Percentiles rank a stretch among this genome's conserved stretches.
Evolutionary conservation across 2,888 invertebrate genomes (phyloP).

Genomic region (Papilio elwesi): DNA sequence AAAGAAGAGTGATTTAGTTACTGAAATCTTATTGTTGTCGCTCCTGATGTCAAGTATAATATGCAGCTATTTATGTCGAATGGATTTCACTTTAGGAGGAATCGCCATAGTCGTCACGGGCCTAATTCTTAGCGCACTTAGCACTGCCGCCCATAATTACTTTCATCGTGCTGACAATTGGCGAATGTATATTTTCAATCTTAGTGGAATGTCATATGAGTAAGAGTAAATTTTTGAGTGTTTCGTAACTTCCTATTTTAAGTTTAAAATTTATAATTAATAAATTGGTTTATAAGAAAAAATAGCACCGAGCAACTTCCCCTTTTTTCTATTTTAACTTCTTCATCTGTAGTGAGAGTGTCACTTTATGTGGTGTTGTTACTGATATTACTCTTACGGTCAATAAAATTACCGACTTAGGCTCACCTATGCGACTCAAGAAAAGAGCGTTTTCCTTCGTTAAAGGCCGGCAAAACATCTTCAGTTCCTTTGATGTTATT

Average conservation of each 20-base stretch:
- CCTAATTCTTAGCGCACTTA: constrained; percentile 64
- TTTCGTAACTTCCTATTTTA: too few species aligned
- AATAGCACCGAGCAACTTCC: neutral
- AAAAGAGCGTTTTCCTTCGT: too few species aligned
- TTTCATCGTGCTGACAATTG: constrained; percentile 91
- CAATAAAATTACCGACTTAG: too few species aligned
- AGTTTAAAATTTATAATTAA: too few species aligned
- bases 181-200: constrained; percentile 91
- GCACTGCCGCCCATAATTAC: constrained; percentile 90
- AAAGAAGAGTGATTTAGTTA: constrained; percentile 65
- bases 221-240: constrained; percentile 55
- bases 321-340: neutral
- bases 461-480: too few species aligned
- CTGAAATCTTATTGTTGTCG: constrained; percentile 59
- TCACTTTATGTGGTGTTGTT: too few species aligned
- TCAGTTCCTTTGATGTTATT: too few species aligned
- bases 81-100: constrained; percentile 59
- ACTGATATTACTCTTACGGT: too few species aligned
- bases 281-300: too few species aligned
- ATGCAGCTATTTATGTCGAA: constrained; percentile 63
- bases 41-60: constrained; percentile 59
- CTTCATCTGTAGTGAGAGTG: too few species aligned
- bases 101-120: constrained; percentile 58
- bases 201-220: constrained; percentile 87
- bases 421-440: too few species aligned